Base-by-base conservation (phyloP, 64 coral and sea anemone species). In the Montipora capricornis region DNA sequence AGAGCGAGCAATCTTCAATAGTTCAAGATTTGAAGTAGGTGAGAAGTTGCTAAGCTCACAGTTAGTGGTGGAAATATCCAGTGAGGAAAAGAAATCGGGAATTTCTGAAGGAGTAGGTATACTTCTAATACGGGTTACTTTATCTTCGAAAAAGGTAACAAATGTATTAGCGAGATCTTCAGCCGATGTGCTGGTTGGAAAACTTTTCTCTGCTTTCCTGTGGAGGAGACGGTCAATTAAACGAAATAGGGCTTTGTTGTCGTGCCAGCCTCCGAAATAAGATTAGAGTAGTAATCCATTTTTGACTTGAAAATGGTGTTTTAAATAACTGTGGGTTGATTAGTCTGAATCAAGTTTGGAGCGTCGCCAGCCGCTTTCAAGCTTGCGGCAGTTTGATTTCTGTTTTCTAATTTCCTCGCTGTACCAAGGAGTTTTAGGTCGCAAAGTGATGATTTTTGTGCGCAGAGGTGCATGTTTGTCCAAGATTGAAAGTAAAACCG, bases 321-420 rank as follows among this genome's bases (percentile, higher is more conserved):
- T 20, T 19, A 1, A 47, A 89, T 47, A 66, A 66, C 87, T 48
- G 19, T 29, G 48, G 61, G 13, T 80, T 90, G 77, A 69, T 90
- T 22, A 13, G 46, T 90, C 88, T 22, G 76, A 64, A 17, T 5
- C 64, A 78, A 90, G 55, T 70, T 52, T 70, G 53, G 76, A 69
- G 20, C n/a, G 55, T 70, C 88, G 76, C 88, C 88, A 90, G 78
- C 88, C 14, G 45, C 88, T 80, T 90, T 90, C 76, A 48, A 80
- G 76, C 16, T 68, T 89, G 9, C 55, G 75, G 60, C 88, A 64
- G 9, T 13, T 79, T 46, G 88, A 66, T 79, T 89, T 89, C 45
- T 89, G 58, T 79, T 77, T 24, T 67, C 57, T 57, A 26, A 89
- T 79, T 37, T 78, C 88, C 17, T 90, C 58, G 37, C 14, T 80